Evolutionary conservation across 2,797 vertebrate genomes (phyloP).

Genomic region (Syngnathus acus): DNA sequence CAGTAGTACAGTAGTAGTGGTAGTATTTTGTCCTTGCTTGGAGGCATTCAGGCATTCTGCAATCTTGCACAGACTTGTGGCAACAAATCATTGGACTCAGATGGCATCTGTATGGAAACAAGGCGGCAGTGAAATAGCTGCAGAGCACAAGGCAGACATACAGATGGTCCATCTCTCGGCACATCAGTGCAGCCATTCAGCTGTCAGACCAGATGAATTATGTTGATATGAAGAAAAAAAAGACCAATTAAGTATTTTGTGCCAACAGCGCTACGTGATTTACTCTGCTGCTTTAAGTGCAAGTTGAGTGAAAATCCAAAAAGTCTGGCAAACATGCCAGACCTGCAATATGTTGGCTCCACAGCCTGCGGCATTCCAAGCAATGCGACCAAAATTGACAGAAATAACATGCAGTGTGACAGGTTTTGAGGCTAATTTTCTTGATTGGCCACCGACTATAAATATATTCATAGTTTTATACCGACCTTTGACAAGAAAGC

Average conservation of each 20-base stretch:
- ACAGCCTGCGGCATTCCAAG: background rate
- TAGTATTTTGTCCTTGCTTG: constrained; percentile 53
- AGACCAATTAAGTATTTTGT: constrained; percentile 54
- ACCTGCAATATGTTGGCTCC: background rate
- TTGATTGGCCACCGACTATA: background rate
- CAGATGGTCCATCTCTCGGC: constrained; percentile 62
- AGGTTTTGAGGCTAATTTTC: background rate
- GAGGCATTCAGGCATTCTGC: constrained; percentile 29
- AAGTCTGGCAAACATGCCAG: constrained; percentile 9
- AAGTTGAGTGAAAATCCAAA: constrained; percentile 45
- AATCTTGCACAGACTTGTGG: constrained; percentile 40
- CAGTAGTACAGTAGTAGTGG: constrained; percentile 9
- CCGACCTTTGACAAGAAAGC: background rate
- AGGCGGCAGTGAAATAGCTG: constrained; percentile 39
- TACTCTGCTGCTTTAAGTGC: constrained; percentile 33
- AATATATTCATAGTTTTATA: background rate
- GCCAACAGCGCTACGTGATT: constrained; percentile 41
- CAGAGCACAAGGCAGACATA: constrained; percentile 20
- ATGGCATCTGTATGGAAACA: constrained; percentile 43
- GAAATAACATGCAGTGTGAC: background rate
- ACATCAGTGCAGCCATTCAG: constrained; percentile 57
- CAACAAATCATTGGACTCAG: constrained; percentile 32
- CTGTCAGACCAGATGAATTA: constrained; percentile 58
- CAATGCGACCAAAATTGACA: background rate
- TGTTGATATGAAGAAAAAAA: constrained; percentile 36